phyloP scores from a whole-genome alignment of 2,113 vertebrate genomes.

The Mus spicilegus region DNA sequence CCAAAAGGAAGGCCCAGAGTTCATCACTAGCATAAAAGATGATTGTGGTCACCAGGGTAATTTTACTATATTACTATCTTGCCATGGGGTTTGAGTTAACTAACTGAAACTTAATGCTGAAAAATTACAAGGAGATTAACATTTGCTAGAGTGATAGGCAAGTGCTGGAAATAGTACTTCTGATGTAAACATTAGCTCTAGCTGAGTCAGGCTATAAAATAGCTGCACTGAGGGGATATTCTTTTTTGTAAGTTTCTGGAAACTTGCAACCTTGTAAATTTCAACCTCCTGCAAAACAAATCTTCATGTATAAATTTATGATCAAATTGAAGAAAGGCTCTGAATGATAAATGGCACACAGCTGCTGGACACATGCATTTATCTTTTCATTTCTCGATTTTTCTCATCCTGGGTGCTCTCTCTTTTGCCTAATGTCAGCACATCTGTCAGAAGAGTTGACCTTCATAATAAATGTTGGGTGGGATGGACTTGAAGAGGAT shows the following conservation, averaged over 20 bases:
- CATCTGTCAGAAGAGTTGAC: not conserved
- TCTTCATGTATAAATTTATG: constrained; percentile 45
- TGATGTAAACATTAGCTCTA: constrained; percentile 34
- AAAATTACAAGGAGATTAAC: constrained; percentile 27
- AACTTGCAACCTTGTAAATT: constrained; percentile 41
- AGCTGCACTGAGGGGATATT: not conserved
- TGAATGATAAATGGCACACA: not conserved
- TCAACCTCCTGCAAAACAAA: constrained; percentile 16
- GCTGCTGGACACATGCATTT: not conserved
- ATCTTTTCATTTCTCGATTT: not conserved
- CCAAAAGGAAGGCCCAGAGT: not conserved
- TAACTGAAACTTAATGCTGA: constrained; percentile 43
- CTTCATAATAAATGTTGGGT: not conserved
- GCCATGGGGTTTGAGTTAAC: constrained; percentile 50
- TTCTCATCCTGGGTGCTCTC: not conserved
- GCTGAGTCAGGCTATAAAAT: constrained; percentile 22
- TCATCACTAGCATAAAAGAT: constrained; percentile 44
- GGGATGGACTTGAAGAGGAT: not conserved
- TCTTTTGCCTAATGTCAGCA: not conserved
- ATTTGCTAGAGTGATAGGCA: constrained; percentile 56
- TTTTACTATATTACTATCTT: constrained; percentile 47
- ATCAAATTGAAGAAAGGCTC: constrained; percentile 11
- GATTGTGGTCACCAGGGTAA: constrained; percentile 46
- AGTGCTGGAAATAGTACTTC: constrained; percentile 37
- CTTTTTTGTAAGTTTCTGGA: constrained; percentile 50